Evolutionary conservation across 2,113 vertebrate genomes (phyloP).

Genomic region (Tetrao urogallus): DNA sequence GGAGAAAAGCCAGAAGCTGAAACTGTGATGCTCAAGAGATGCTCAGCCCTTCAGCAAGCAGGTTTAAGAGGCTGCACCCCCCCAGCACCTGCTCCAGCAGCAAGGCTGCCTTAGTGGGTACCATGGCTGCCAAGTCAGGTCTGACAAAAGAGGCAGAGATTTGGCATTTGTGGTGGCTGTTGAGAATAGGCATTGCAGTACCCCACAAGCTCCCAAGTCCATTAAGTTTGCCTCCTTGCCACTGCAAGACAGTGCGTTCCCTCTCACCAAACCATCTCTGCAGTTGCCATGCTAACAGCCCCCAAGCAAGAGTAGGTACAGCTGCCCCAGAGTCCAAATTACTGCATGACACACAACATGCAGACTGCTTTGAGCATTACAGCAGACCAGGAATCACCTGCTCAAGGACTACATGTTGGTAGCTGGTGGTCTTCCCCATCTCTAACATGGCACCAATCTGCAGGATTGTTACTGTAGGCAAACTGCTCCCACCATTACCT

Average conservation of each 20-base stretch:
- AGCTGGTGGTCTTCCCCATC: not conserved
- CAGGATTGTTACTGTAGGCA: not conserved
- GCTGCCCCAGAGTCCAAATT: not conserved
- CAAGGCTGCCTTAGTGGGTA: not conserved
- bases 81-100: not conserved
- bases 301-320: not conserved
- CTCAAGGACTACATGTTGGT: not conserved
- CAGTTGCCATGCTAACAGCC: not conserved
- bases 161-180: not conserved
- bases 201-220: not conserved
- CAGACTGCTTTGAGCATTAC: not conserved
- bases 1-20: conserved; percentile 4
- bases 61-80: not conserved
- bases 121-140: not conserved
- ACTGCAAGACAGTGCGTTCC: not conserved
- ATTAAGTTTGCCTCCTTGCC: not conserved
- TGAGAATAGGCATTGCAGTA: not conserved
- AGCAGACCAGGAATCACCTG: rapidly evolving
- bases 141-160: not conserved
- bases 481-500: not conserved
- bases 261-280: not conserved
- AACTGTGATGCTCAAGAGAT: conserved; percentile 13
- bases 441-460: not conserved
- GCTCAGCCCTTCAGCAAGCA: not conserved
- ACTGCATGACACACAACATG: not conserved